Evolutionary conservation across 2,113 vertebrate genomes (phyloP).

Genomic region (Chroicocephalus ridibundus): DNA sequence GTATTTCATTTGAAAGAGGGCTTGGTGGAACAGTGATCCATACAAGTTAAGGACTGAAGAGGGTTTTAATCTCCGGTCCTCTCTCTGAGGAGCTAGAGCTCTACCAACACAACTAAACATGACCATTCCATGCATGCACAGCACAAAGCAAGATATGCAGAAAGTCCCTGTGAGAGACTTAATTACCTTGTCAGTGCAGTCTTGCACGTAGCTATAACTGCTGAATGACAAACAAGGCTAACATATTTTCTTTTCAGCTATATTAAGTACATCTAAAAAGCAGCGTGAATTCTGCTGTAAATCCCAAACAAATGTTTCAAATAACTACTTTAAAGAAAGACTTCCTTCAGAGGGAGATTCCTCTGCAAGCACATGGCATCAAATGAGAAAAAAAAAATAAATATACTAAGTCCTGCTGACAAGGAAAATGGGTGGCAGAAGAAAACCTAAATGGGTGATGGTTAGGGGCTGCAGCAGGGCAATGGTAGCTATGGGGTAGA

Average conservation of each 20-base stretch:
- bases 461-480: not conserved
- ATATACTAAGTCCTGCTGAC: not conserved
- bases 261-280: not conserved
- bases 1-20: not conserved
- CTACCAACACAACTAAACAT: not conserved
- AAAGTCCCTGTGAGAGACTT: not conserved
- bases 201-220: not conserved
- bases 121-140: accelerated
- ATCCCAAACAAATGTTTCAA: not conserved
- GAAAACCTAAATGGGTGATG: not conserved
- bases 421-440: not conserved
- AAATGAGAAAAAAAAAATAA: not conserved
- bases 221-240: not conserved
- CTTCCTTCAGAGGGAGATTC: not conserved
- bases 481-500: not conserved
- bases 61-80: not conserved
- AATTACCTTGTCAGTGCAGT: not conserved
- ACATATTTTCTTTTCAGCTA: not conserved
- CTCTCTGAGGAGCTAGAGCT: not conserved
- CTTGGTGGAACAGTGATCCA: not conserved
- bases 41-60: not conserved
- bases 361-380: not conserved
- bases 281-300: not conserved
- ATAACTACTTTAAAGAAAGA: not conserved
- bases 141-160: not conserved